A percentile compares a stretch with the other conserved stretches of the same genome.
Conservation (phyloP, 1,140 invertebrate genomes). For the Monochamus saltuarius region DNA sequence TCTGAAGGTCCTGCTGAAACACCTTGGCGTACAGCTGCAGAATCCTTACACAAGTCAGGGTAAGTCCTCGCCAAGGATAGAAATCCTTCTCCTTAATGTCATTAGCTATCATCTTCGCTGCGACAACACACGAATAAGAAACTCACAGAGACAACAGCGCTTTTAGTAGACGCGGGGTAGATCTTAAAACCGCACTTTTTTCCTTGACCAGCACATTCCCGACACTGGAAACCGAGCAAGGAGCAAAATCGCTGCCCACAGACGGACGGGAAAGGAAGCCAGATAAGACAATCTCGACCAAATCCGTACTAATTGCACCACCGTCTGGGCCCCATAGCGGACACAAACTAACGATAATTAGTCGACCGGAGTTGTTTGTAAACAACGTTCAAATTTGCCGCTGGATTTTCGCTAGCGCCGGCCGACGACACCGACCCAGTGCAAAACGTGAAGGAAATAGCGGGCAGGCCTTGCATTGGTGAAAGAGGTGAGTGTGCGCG, state of each 20-base stretch:
- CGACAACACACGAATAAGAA: neutral
- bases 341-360: constrained; percentile 4
- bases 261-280: constrained; percentile 12
- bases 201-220: constrained; percentile 4
- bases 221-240: neutral
- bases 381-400: constrained; percentile 33
- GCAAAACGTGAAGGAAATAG: constrained; percentile 31
- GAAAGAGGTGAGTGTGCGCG: constrained; percentile 20
- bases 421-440: constrained; percentile 19
- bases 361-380: constrained; percentile 19
- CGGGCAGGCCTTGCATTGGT: constrained; percentile 16
- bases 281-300: constrained; percentile 6
- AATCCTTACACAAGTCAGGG: constrained; percentile 75
- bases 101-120: constrained; percentile 23
- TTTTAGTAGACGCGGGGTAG: neutral
- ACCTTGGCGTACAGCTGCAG: constrained; percentile 81
- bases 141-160: too few relatives aligned
- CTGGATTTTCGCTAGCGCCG: constrained; percentile 13
- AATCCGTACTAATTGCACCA: constrained; percentile 15
- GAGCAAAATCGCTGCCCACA: constrained; percentile 2
- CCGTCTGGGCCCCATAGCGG: too few relatives aligned
- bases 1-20: constrained; percentile 59
- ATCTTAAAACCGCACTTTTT: constrained; percentile 4
- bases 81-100: constrained; percentile 29
- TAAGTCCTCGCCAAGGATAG: constrained; percentile 72